These are phyloP conservation scores for Stenchaetothrips biformis DNA, from an alignment of 2,888 invertebrate species.

Conservation along the genomic window DNA sequence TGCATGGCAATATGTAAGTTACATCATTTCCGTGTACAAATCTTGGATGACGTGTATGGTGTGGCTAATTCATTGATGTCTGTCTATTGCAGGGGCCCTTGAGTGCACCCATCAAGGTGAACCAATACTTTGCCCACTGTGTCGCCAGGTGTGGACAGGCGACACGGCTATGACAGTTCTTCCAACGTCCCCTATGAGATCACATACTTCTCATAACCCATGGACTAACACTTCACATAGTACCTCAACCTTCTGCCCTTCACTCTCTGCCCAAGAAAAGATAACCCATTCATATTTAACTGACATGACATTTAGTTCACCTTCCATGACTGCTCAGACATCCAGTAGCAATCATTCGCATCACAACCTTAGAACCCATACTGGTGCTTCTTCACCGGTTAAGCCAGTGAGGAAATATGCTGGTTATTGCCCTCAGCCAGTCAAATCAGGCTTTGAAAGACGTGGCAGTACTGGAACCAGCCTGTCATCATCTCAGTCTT, in stretches of 20 bases:
- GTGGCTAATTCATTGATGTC: no score
- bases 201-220: not conserved
- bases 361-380: not conserved
- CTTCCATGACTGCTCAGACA: not conserved
- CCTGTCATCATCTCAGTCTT: not conserved
- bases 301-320: not conserved
- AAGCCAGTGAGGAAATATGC: not conserved
- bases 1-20: slow-evolving; percentile 44
- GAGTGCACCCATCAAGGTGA: slow-evolving; percentile 45
- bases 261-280: slow-evolving; percentile 4
- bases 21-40: not conserved
- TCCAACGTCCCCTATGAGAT: not conserved
- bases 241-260: not conserved
- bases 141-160: slow-evolving; percentile 43
- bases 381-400: not conserved
- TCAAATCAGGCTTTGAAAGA: not conserved
- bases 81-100: slow-evolving; percentile 44
- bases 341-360: not conserved
- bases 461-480: not conserved
- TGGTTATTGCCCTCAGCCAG: not conserved
- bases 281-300: not conserved
- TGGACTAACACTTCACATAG: not conserved
- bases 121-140: slow-evolving; percentile 46
- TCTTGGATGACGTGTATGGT: not conserved
- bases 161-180: not conserved